phyloP scores from a whole-genome alignment of 2,797 vertebrate genomes.

The Hemitrygon akajei region DNA sequence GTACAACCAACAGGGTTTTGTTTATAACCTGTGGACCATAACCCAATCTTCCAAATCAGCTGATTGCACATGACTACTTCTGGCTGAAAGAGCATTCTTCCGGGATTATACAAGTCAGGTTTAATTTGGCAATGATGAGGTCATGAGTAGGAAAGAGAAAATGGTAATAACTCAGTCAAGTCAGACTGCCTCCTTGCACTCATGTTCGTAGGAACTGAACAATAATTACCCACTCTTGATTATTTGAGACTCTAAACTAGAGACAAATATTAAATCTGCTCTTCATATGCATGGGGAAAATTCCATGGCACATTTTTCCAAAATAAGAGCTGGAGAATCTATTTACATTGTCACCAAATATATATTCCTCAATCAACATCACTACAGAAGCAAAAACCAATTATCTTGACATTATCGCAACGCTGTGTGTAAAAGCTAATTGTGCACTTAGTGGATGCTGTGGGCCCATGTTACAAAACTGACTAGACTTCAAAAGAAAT shows the following conservation, averaged over 20 bases:
- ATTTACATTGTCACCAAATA: too few species aligned
- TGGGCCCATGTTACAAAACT: not conserved
- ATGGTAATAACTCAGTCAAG: not conserved
- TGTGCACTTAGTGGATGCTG: not conserved
- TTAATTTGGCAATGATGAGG: not conserved
- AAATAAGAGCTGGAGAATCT: not conserved
- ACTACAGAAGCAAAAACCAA: not conserved
- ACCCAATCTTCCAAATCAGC: too few species aligned
- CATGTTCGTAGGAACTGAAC: not conserved
- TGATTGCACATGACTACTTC: too few species aligned
- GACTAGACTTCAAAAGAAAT: not conserved
- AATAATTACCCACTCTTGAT: too few species aligned
- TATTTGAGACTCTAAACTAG: too few species aligned
- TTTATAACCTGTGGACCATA: too few species aligned
- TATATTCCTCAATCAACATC: not conserved
- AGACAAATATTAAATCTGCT: too few species aligned
- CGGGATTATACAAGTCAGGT: not conserved
- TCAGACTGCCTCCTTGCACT: not conserved
- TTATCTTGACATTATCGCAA: too few species aligned
- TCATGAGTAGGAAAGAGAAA: not conserved
- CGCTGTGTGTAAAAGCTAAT: not conserved
- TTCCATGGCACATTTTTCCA: not conserved
- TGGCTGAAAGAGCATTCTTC: not conserved
- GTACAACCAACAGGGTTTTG: too few species aligned
- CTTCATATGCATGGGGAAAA: too few species aligned